A percentile compares a stretch with the other conserved stretches of the same genome.
Evolutionary conservation across 2,797 vertebrate species (phyloP).

Genomic region (Chelon auratus): DNA sequence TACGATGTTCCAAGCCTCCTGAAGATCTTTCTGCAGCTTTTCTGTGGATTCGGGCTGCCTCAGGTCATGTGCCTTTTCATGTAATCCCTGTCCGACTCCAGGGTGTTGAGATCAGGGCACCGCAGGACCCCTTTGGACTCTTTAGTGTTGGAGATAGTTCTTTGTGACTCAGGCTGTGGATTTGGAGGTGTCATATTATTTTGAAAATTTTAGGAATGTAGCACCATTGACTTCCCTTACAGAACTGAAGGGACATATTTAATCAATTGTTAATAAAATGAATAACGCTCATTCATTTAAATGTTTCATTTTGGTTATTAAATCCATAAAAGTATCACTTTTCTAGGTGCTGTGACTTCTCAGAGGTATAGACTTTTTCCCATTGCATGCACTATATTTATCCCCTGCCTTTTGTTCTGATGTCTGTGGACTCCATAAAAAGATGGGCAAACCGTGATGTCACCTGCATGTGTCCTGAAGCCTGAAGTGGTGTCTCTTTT

Average conservation of each 20-base stretch:
- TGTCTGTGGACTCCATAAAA: too few species aligned
- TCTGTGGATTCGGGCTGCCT: background rate
- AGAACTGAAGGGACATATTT: background rate
- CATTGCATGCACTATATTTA: too few species aligned
- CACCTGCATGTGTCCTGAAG: too few species aligned
- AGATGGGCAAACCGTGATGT: too few species aligned
- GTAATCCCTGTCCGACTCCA: background rate
- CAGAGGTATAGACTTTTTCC: background rate
- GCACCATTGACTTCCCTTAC: background rate
- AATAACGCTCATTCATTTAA: too few species aligned
- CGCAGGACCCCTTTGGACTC: background rate
- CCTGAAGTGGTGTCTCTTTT: too few species aligned
- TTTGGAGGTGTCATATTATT: background rate
- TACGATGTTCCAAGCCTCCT: background rate
- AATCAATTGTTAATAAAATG: too few species aligned
- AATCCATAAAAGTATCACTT: background rate
- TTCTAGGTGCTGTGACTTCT: background rate
- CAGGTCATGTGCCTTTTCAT: background rate
- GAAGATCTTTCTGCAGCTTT: constrained; percentile 1
- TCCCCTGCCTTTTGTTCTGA: too few species aligned
- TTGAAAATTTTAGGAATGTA: background rate
- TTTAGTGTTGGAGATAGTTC: background rate
- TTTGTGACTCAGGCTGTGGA: background rate
- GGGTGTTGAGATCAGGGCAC: background rate
- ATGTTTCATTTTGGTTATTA: too few species aligned